A percentile compares a stretch with the other conserved stretches of the same genome.
Evolutionary conservation across 37 sponge, comb jelly and placozoan species (phyloP).

Genomic region (Axinella damicornis): DNA sequence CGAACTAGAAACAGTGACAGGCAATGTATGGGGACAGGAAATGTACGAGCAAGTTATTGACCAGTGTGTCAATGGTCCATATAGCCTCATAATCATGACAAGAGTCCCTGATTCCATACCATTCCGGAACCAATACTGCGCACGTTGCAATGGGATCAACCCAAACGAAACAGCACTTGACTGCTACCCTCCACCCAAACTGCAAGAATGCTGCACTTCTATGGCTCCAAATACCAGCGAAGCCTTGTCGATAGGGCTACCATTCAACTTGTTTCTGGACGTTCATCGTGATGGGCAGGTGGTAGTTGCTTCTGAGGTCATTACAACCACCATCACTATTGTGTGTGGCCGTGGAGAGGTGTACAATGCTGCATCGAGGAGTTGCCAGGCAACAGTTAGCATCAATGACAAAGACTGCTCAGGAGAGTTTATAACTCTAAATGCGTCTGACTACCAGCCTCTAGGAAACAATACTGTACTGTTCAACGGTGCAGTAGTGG

Average conservation of each 20-base stretch:
- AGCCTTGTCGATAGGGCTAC: not conserved
- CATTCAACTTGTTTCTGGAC: constrained; percentile 25
- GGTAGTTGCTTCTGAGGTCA: not conserved
- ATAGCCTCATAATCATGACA: not conserved
- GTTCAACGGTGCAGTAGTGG: not conserved
- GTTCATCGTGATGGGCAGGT: constrained; percentile 14
- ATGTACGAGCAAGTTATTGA: not conserved
- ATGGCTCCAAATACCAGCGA: not conserved
- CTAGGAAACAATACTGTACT: constrained; percentile 16
- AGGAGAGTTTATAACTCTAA: constrained; percentile 5
- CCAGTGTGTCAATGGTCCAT: constrained; percentile 17
- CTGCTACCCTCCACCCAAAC: too few species aligned
- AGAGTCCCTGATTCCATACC: not conserved
- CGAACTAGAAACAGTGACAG: not conserved
- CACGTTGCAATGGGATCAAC: constrained; percentile 10
- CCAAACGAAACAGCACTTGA: not conserved
- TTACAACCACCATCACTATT: not conserved
- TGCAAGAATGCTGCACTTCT: not conserved
- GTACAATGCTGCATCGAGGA: not conserved
- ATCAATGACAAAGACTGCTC: constrained; percentile 14
- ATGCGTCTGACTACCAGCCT: constrained; percentile 13
- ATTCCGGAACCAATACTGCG: constrained; percentile 7
- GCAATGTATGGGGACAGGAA: not conserved
- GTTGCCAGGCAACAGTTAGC: constrained; percentile 15
- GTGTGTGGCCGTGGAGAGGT: not conserved